Base-by-base conservation (phyloP, 2,797 vertebrate genomes). In the Silurus lanzhouensis region DNA sequence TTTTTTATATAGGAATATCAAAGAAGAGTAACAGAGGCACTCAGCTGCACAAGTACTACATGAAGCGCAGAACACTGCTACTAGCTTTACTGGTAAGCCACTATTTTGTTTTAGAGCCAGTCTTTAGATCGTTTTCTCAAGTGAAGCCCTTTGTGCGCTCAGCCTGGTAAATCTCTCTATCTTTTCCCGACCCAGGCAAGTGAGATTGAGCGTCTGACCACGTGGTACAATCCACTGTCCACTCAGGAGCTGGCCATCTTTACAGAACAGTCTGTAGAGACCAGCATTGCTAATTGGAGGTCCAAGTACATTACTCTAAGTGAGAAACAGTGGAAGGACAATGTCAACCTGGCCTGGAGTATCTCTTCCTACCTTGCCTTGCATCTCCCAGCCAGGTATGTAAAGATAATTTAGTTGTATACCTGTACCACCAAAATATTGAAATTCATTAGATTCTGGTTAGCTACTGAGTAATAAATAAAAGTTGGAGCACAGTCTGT, bases 301-400 rank as follows among this genome's bases (percentile, higher is more conserved):
- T 98, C 98, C 87, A 99, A 99, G 75, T 99, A 99, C 89, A 96
- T 97, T 92, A 96, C 95, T 86, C 93, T 99, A 82, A 99, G 95
- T 1, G 97, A 99, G 93, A 99, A 99, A 85, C 98, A 99, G 79
- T 99, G 98, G 98, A 99, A 99, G 81, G 98, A 99, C 93, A 97
- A 99, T 0, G 97, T 99, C 48, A 98, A 99, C 92, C 93, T 99
- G 52, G 97, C 98, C 74, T 99, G 98, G 98, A 96, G 94, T 85
- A 99, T 99, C 89, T 97, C 98, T 5, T 97, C 98, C 1, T 94
- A 97, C 91, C 95, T 99, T 86, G 98, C 98, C 0, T 94, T 99
- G 90, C 97, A 99, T 90, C 92, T 99, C 20, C 97, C 97, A n/a
- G 91, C 95, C 66, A 97, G 98, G 98, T 97, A 19, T 6, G 27